Evolutionary conservation across 2,888 invertebrate genomes (phyloP).

Genomic region (Terebella lapidaria): DNA sequence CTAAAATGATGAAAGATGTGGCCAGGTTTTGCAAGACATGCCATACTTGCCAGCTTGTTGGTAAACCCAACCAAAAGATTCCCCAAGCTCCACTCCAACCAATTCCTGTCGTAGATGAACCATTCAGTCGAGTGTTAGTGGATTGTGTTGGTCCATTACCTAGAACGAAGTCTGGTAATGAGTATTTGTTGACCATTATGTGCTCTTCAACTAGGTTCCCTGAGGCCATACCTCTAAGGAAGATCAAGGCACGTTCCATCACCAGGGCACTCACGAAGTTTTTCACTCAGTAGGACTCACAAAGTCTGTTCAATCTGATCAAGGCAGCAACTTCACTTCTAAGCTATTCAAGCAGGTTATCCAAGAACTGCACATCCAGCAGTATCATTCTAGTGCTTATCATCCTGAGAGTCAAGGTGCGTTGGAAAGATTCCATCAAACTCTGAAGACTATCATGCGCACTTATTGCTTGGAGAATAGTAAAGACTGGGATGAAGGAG

Average conservation of each 20-base stretch:
- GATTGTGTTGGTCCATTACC: slow-evolving; percentile 15
- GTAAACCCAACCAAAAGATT: slow-evolving; percentile 1
- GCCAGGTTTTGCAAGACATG: slow-evolving; percentile 6
- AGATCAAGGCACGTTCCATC: slow-evolving; percentile 1
- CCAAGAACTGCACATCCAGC: slow-evolving; percentile 7
- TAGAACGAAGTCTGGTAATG: slow-evolving; percentile 7
- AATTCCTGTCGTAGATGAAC: slow-evolving; percentile 12
- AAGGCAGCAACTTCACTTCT: slow-evolving; percentile 11
- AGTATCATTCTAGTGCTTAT: slow-evolving; percentile 8
- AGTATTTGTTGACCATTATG: slow-evolving; percentile 14
- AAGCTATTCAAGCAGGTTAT: slow-evolving; percentile 8
- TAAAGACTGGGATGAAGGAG: slow-evolving; percentile 10
- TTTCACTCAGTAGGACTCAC: slow-evolving; percentile 9
- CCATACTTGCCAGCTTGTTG: slow-evolving; percentile 11
- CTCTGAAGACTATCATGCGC: not conserved
- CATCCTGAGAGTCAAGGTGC: slow-evolving; percentile 15
- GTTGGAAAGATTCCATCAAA: slow-evolving; percentile 5
- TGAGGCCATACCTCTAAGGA: slow-evolving; percentile 10
- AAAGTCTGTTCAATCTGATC: slow-evolving; percentile 7
- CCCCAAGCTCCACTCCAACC: slow-evolving; percentile 4
- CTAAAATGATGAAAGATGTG: slow-evolving; percentile 10
- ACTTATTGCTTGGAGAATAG: slow-evolving; percentile 1
- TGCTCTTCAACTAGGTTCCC: slow-evolving; percentile 10
- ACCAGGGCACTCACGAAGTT: not conserved
- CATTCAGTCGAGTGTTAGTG: slow-evolving; percentile 7